These are phyloP conservation scores for Arge pagana DNA, from an alignment of 2,888 invertebrate genomes.

Conservation along the genomic window DNA sequence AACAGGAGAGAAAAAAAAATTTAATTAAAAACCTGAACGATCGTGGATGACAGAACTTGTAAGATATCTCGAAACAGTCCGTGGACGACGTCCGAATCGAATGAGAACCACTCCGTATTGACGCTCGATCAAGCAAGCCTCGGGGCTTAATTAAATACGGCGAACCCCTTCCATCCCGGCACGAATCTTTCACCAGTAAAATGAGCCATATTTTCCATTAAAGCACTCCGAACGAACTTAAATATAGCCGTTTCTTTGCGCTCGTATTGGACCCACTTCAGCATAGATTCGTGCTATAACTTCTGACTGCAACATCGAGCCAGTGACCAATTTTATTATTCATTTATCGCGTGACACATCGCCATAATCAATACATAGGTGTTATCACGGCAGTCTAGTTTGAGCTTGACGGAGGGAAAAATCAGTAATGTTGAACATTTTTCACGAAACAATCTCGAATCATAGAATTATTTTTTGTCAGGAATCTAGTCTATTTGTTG, in stretches of 20 bases:
- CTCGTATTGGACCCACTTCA: slow-evolving; percentile 16
- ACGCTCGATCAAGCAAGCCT: slow-evolving; percentile 55
- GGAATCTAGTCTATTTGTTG: too few species aligned
- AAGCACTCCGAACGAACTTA: slow-evolving; percentile 35
- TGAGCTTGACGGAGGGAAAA: too few species aligned
- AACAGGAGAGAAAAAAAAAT: background rate
- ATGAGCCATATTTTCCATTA: slow-evolving; percentile 49
- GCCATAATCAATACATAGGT: too few species aligned
- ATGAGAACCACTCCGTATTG: slow-evolving; percentile 55
- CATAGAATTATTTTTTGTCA: too few species aligned
- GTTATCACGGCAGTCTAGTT: too few species aligned
- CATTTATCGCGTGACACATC: slow-evolving; percentile 12
- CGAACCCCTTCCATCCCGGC: slow-evolving; percentile 31
- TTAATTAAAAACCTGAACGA: background rate
- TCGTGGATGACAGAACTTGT: background rate
- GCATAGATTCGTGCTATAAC: slow-evolving; percentile 17
- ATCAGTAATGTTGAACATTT: too few species aligned
- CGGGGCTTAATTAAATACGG: slow-evolving; percentile 57
- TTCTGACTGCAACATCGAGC: slow-evolving; percentile 10
- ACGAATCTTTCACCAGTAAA: slow-evolving; percentile 37
- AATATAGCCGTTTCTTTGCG: slow-evolving; percentile 18
- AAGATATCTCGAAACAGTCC: background rate
- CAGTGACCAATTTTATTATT: slow-evolving; percentile 2
- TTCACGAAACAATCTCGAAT: too few species aligned
- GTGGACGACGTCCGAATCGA: background rate